phyloP scores from a whole-genome alignment of 2,888 invertebrate species.

The Nysson spinosus region DNA sequence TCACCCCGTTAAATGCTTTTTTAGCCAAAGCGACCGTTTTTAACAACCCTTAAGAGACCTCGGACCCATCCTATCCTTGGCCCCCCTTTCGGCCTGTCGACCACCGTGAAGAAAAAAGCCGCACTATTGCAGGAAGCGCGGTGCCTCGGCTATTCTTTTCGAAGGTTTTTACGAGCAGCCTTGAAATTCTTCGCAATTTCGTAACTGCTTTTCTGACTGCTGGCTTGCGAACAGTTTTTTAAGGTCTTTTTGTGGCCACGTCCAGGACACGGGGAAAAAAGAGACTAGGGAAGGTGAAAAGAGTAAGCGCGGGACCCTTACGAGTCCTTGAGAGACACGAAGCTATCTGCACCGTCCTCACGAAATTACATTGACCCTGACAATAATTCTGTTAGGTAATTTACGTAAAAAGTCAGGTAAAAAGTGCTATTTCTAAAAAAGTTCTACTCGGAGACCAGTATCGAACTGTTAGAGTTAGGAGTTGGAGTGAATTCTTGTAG shows the following conservation, averaged over 20 bases:
- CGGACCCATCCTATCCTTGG: constrained; percentile 26
- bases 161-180: constrained; percentile 67
- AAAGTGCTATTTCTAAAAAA: constrained; percentile 21
- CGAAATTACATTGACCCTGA: constrained; percentile 31
- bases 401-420: constrained; percentile 35
- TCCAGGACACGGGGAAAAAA: constrained; percentile 4
- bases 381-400: constrained; percentile 21
- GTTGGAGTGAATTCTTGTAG: constrained; percentile 3
- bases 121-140: constrained; percentile 75
- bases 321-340: constrained; percentile 58
- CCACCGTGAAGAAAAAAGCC: constrained; percentile 64
- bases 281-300: constrained; percentile 3
- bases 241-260: constrained; percentile 40
- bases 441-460: neutral
- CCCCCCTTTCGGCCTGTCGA: constrained; percentile 28
- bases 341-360: constrained; percentile 17
- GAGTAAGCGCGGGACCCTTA: constrained; percentile 43
- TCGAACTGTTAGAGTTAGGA: neutral
- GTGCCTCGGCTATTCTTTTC: constrained; percentile 60
- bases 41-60: constrained; percentile 74
- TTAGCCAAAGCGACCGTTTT: constrained; percentile 63
- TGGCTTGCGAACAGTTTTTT: constrained; percentile 60
- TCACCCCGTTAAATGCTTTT: constrained; percentile 74
- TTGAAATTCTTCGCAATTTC: constrained; percentile 70
- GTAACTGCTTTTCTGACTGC: constrained; percentile 62